Conservation (phyloP, 1,140 invertebrate species). For the Conopomorpha cramerella region DNA sequence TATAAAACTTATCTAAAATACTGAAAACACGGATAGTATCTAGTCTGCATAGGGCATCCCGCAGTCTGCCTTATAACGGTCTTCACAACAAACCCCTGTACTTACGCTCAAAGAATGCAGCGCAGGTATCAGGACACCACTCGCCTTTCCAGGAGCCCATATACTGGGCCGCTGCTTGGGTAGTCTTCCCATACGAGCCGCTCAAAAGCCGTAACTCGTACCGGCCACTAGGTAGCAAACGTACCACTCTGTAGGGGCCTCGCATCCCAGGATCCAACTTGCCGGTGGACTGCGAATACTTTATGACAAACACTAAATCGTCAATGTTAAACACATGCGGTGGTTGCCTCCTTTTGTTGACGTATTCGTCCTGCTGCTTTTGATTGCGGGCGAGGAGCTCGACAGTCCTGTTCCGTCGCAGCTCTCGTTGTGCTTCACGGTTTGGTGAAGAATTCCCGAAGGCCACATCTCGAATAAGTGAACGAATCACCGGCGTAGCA, state of each 20-base stretch:
- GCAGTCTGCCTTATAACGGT: too few species aligned
- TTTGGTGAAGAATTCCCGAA: neutral
- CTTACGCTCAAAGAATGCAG: too few species aligned
- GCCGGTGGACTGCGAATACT: constrained; percentile 1
- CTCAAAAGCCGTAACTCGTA: too few species aligned
- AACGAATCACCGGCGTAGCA: constrained; percentile 1
- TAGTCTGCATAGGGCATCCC: too few species aligned
- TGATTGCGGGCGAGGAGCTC: neutral
- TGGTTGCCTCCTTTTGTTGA: neutral
- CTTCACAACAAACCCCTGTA: too few species aligned
- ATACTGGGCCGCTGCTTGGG: too few species aligned
- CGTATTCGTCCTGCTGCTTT: neutral
- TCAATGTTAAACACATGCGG: neutral
- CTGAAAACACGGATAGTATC: too few species aligned
- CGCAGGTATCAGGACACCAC: too few species aligned
- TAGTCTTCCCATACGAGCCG: too few species aligned
- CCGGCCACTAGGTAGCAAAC: too few species aligned
- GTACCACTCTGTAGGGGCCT: constrained; percentile 3
- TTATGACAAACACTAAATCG: constrained; percentile 4
- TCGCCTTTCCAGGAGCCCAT: too few species aligned
- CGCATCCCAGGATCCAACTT: constrained; percentile 5
- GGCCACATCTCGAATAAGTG: constrained; percentile 1
- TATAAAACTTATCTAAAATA: too few species aligned
- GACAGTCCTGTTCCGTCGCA: neutral
- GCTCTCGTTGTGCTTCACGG: neutral